Evolutionary conservation across 2,113 vertebrate species (phyloP).

Genomic region (Polypterus senegalus): DNA sequence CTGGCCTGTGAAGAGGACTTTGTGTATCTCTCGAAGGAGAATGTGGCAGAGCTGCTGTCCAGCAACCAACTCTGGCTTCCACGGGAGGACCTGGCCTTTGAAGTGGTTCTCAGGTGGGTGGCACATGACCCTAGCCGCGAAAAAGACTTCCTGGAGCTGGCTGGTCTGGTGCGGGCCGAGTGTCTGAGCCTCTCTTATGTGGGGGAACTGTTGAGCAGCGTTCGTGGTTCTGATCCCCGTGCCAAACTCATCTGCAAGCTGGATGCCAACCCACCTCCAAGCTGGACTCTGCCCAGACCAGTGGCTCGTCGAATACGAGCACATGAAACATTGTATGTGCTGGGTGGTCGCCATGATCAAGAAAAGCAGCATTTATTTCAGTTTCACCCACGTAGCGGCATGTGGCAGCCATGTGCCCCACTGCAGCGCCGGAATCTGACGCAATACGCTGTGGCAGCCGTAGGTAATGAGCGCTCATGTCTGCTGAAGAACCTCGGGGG

Average conservation of each 20-base stretch:
- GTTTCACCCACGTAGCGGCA: constrained; percentile 59
- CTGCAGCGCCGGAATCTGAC: constrained; percentile 69
- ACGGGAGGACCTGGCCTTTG: constrained; percentile 61
- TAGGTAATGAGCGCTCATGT: constrained; percentile 52
- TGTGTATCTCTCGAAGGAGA: constrained; percentile 51
- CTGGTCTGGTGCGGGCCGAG: constrained; percentile 54
- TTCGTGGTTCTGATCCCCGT: constrained; percentile 42
- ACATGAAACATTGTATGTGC: constrained; percentile 58
- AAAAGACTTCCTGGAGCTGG: constrained; percentile 58
- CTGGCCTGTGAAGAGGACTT: constrained; percentile 56
- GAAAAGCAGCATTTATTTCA: constrained; percentile 64
- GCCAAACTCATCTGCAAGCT: constrained; percentile 53
- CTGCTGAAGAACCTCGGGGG: too few relatives aligned
- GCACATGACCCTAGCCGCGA: constrained; percentile 51
- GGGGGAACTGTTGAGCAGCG: constrained; percentile 48
- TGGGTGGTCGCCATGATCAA: constrained; percentile 69
- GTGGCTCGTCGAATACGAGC: constrained; percentile 31
- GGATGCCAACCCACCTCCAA: constrained; percentile 49
- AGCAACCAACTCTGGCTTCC: constrained; percentile 56
- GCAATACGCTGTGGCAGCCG: constrained; percentile 69
- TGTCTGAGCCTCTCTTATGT: constrained; percentile 65
- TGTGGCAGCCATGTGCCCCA: constrained; percentile 62
- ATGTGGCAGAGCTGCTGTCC: constrained; percentile 48
- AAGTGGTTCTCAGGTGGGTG: constrained; percentile 61
- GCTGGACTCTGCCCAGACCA: constrained; percentile 47